Evolutionary conservation across 2,113 vertebrate genomes (phyloP), one percentile per base, ranked within the genome.

Genomic region (Zosterops japonicus): DNA sequence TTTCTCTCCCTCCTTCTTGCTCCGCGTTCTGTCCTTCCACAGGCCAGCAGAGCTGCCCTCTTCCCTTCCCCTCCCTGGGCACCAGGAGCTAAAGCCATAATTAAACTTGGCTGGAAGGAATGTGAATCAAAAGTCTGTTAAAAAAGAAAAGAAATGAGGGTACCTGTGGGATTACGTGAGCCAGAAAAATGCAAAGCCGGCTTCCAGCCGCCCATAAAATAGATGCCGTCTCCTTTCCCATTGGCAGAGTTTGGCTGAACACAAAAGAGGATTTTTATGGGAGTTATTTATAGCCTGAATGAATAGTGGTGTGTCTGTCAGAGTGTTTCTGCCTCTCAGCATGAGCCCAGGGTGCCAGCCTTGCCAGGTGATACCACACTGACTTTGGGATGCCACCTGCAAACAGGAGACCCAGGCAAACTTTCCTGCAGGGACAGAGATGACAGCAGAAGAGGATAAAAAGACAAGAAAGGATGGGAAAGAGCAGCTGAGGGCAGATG

Each of bases 121-220:
- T 31, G 22, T 69, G 90, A 96, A 97, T 95, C 94, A 93, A 95
- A 95, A 93, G 83, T 70, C 79, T 87, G 84, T 90, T 97, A 85
- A 90, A 83, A 89, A 80, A 89, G 87, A 81, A 90, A 94, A 89
- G 93, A 72, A 95, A 80, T 0, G 6, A 91, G 80, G 75, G 92
- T 94, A 95, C 93, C 94, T 97, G 91, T 70, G 94, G 91, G 94
- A 94, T 90, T 91, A 90, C 17, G 8, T 1, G 35, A 80, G 84
- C 84, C 87, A 88, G 78, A 89, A 93, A 94, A 90, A 95, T 75
- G 82, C 83, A 90, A 94, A 90, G 80, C 94, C 67, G 15, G 82
- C 78, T 85, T 95, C 94, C 94, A 94, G 64, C 72, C 2, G 57
- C 86, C 89, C 83, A 88, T 96, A 96, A 97, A 97, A 95, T 86